phyloP scores from a whole-genome alignment of 1,140 invertebrate species.

The Teleopsis dalmanni region DNA sequence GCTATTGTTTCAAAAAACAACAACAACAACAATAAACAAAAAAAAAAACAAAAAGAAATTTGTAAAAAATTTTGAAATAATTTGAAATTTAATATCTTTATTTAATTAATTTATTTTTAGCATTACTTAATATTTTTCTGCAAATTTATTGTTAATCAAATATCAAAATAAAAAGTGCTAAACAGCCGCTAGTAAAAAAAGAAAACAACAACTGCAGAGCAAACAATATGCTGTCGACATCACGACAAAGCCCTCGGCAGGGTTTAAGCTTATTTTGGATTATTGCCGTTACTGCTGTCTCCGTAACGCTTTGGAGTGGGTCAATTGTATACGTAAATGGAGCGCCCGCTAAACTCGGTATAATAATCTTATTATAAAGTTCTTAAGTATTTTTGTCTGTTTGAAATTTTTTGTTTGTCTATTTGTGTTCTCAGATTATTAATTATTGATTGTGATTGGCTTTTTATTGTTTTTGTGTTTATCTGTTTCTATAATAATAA shows the following conservation, averaged over 20 bases:
- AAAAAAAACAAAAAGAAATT: not conserved
- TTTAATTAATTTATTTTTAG: not conserved
- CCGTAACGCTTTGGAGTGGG: not conserved
- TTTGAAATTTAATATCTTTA: not conserved
- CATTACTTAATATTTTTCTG: not conserved
- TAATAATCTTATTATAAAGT: not conserved
- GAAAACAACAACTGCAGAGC: not conserved
- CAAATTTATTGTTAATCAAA: not conserved
- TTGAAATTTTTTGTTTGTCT: not conserved
- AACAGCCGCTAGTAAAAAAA: not conserved
- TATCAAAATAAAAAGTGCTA: not conserved
- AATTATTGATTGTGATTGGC: too few species aligned
- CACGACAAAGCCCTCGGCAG: not conserved
- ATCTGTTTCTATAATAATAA: too few species aligned
- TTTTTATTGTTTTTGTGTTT: too few species aligned
- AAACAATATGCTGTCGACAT: not conserved
- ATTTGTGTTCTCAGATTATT: too few species aligned
- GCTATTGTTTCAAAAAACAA: too few species aligned
- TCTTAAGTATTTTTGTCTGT: not conserved
- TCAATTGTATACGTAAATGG: not conserved
- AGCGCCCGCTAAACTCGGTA: slow-evolving; percentile 9
- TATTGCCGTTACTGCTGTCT: not conserved
- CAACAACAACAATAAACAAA: not conserved
- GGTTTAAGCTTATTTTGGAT: not conserved
- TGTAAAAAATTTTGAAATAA: not conserved